These are phyloP conservation scores for Herpetotheres cachinnans DNA, from an alignment of 2,113 vertebrate genomes.

Conservation along the genomic window DNA sequence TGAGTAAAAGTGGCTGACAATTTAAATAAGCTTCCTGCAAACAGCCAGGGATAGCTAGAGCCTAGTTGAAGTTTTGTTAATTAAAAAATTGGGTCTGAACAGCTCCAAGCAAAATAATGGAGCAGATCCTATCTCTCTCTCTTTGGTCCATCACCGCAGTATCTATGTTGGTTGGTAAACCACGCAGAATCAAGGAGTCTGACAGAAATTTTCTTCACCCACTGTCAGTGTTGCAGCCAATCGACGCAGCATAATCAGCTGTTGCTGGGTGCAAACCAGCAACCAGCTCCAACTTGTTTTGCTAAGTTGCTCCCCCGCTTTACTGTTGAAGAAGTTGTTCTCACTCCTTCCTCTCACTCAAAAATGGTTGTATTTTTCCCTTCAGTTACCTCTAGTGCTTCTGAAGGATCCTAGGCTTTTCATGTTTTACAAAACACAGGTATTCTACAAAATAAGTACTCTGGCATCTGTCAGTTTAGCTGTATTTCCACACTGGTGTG, in stretches of 20 bases:
- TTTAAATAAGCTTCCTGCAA: slow-evolving; percentile 21
- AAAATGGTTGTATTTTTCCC: not conserved
- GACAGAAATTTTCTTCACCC: not conserved
- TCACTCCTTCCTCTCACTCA: not conserved
- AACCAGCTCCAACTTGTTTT: not conserved
- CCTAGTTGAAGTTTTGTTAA: slow-evolving; percentile 22
- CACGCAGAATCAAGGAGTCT: not conserved
- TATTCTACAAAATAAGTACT: not conserved
- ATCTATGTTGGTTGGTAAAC: not conserved
- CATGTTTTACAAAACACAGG: not conserved
- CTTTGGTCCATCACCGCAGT: not conserved
- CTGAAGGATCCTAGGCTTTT: not conserved
- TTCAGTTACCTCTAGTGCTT: not conserved
- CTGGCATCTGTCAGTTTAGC: not conserved
- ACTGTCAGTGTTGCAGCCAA: not conserved
- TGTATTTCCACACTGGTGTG: not conserved
- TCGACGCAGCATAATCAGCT: not conserved
- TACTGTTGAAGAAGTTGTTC: not conserved
- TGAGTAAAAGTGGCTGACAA: not conserved
- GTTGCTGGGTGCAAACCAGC: not conserved
- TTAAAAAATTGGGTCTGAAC: slow-evolving; percentile 19
- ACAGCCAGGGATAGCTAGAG: not conserved
- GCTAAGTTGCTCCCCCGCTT: not conserved
- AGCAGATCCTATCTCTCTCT: not conserved
- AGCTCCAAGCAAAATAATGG: slow-evolving; percentile 34